phyloP scores from a whole-genome alignment of 2,888 invertebrate genomes.

The Plebejus argus region DNA sequence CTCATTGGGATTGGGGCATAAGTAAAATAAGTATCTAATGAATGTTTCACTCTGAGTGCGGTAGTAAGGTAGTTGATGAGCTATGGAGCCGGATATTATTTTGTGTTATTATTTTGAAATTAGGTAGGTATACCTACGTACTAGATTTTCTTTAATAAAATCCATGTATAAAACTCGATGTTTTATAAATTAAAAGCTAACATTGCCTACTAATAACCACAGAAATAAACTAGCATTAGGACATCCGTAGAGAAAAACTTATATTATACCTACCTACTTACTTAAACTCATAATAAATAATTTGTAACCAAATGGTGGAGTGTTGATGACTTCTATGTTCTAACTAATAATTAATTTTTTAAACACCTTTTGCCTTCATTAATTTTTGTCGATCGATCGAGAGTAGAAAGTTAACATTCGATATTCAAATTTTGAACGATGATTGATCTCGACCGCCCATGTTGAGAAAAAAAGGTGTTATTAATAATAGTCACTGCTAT shows the following conservation, averaged over 20 bases:
- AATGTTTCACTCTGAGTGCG: too few species aligned
- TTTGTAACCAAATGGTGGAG: background rate
- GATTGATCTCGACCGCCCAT: slow-evolving; percentile 2
- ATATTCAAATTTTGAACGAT: background rate
- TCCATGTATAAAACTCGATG: too few species aligned
- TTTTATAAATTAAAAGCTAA: too few species aligned
- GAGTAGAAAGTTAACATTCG: slow-evolving; percentile 2
- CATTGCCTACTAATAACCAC: too few species aligned
- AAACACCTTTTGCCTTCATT: background rate
- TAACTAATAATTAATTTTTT: background rate
- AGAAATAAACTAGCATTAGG: background rate
- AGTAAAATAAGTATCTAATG: too few species aligned
- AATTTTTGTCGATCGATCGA: background rate
- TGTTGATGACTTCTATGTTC: background rate
- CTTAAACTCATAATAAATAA: background rate
- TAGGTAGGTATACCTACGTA: too few species aligned
- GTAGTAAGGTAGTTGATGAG: too few species aligned
- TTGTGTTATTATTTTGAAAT: too few species aligned
- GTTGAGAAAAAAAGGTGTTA: background rate
- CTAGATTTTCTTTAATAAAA: too few species aligned
- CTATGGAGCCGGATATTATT: too few species aligned
- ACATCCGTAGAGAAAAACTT: background rate
- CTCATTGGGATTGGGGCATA: too few species aligned
- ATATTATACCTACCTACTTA: too few species aligned
- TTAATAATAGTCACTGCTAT: background rate